Percentiles rank a stretch among this genome's conserved stretches.
Conservation (phyloP, 2,888 invertebrate species). For the Agriopis leucophaearia region DNA sequence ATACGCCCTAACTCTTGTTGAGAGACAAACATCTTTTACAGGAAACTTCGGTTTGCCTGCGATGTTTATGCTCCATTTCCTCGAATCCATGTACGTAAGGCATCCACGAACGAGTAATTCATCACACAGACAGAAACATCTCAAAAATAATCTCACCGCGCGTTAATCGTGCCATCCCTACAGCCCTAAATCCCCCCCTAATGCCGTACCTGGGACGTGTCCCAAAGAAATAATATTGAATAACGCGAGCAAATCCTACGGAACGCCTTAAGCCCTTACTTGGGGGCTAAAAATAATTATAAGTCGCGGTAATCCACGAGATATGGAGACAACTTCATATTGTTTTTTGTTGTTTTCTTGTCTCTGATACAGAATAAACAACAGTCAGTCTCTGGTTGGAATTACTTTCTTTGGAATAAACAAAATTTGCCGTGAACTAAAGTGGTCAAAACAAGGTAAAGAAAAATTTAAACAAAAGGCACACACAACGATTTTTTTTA, state of each 20-base stretch:
- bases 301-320: conserved; percentile 64
- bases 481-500: no score
- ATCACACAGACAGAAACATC: conserved; percentile 48
- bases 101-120: conserved; percentile 27
- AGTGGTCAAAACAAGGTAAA: no score
- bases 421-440: no score
- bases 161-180: conserved; percentile 41
- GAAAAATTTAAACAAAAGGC: no score
- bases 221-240: conserved; percentile 82
- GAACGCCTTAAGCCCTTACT: conserved; percentile 77
- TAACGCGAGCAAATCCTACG: conserved; percentile 81
- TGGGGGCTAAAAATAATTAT: conserved; percentile 75
- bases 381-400: no score
- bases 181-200: conserved; percentile 61
- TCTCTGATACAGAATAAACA: conserved; percentile 29
- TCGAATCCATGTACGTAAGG: conserved; percentile 7
- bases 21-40: not conserved
- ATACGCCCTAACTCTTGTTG: no score
- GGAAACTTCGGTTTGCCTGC: not conserved
- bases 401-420: no score
- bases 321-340: conserved; percentile 59
- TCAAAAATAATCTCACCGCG: conserved; percentile 35
- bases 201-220: conserved; percentile 66
- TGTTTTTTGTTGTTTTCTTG: conserved; percentile 56
- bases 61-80: conserved; percentile 1